phyloP scores from a whole-genome alignment of 2,113 vertebrate species.

The Sinocyclocheilus grahami region DNA sequence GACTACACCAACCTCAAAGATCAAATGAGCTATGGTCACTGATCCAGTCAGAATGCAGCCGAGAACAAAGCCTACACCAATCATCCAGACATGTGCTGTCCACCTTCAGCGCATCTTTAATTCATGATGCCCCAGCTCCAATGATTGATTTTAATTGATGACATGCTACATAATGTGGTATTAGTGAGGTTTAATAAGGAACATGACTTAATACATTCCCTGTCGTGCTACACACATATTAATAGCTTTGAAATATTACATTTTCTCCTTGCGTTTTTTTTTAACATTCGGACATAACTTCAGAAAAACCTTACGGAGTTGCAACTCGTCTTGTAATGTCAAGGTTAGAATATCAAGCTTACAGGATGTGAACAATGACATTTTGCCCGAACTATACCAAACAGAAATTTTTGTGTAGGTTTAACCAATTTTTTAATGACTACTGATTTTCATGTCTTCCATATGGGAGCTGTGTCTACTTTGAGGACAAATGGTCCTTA shows the following conservation, averaged over 20 bases:
- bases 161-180: constrained; percentile 59
- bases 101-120: constrained; percentile 51
- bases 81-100: constrained; percentile 23
- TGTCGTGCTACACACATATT: constrained; percentile 57
- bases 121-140: constrained; percentile 48
- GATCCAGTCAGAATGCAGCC: constrained; percentile 28
- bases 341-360: constrained; percentile 13
- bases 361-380: constrained; percentile 13
- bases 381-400: constrained; percentile 4
- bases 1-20: constrained; percentile 47
- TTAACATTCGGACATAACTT: constrained; percentile 38
- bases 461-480: background rate
- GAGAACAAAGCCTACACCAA: constrained; percentile 51
- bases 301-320: constrained; percentile 2
- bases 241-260: constrained; percentile 71
- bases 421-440: background rate
- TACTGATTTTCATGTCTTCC: background rate
- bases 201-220: constrained; percentile 60
- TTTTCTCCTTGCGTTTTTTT: constrained; percentile 59
- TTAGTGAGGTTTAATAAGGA: constrained; percentile 65
- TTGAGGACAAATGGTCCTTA: background rate
- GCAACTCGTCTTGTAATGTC: background rate
- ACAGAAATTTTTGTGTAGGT: background rate
- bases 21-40: constrained; percentile 52
- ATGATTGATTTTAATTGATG: constrained; percentile 68